Conservation (phyloP, 2,888 invertebrate species). For the Dione vanillae region DNA sequence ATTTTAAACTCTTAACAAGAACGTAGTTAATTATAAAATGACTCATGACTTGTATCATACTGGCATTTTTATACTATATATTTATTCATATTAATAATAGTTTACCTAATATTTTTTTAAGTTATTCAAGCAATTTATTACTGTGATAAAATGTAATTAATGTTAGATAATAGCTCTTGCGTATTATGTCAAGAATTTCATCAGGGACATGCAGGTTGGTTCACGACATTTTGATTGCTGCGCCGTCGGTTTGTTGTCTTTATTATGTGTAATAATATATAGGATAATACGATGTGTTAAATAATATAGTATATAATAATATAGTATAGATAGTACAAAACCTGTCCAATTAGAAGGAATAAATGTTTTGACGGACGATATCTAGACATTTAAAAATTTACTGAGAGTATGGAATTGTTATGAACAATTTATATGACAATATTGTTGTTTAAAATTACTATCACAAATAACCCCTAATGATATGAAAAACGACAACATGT, state of each 20-base stretch:
- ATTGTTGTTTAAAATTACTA: not conserved
- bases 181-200: conserved; percentile 34
- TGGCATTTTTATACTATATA: too few relatives aligned
- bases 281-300: too few relatives aligned
- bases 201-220: conserved; percentile 25
- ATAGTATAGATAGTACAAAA: not conserved
- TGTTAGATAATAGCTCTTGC: conserved; percentile 27
- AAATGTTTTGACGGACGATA: not conserved
- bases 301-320: not conserved
- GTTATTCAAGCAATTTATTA: conserved; percentile 27
- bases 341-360: not conserved
- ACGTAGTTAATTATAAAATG: too few relatives aligned
- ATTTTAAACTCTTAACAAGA: too few relatives aligned
- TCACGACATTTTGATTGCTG: conserved; percentile 27
- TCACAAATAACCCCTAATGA: not conserved
- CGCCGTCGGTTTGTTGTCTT: not conserved
- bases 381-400: not conserved
- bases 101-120: conserved; percentile 17
- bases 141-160: conserved; percentile 33
- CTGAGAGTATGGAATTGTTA: not conserved
- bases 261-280: not conserved
- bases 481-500: not conserved
- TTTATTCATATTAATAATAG: too few relatives aligned
- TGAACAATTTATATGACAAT: not conserved
- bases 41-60: too few relatives aligned